phyloP scores from a whole-genome alignment of 2,797 vertebrate species.

The Mormyrops boulengeri region DNA sequence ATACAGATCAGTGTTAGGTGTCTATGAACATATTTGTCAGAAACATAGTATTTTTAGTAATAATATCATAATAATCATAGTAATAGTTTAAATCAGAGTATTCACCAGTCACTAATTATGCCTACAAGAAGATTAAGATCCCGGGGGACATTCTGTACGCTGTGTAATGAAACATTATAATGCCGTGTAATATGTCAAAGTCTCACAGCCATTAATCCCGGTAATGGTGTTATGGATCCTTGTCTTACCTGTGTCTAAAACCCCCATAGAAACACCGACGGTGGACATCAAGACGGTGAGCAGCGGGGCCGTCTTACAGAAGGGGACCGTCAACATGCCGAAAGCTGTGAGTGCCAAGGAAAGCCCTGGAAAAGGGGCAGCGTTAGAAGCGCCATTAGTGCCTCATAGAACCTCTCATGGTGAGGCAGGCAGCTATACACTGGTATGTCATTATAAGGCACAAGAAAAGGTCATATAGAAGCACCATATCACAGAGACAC shows the following conservation, averaged over 20 bases:
- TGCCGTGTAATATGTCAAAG: background rate
- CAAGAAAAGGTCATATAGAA: background rate
- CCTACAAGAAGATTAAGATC: background rate
- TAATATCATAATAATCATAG: too few species aligned
- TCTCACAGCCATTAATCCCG: background rate
- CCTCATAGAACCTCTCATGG: background rate
- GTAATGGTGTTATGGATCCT: background rate
- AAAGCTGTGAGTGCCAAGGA: conserved; percentile 71
- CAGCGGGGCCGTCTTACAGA: conserved; percentile 63
- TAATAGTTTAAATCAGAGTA: background rate
- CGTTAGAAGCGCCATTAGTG: background rate
- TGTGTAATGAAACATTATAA: background rate
- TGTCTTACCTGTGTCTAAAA: conserved; percentile 79
- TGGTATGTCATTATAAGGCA: background rate
- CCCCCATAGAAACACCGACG: conserved; percentile 76
- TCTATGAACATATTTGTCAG: background rate
- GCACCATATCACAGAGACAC: background rate
- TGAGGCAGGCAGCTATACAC: background rate
- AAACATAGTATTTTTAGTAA: background rate
- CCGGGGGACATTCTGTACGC: background rate
- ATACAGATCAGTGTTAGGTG: background rate
- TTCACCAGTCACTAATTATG: background rate
- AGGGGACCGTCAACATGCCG: conserved; percentile 75
- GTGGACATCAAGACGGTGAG: conserved; percentile 67
- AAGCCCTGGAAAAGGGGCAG: conserved; percentile 54